phyloP scores from a whole-genome alignment of 2,797 vertebrate genomes.

The Hydrolagus colliei region DNA sequence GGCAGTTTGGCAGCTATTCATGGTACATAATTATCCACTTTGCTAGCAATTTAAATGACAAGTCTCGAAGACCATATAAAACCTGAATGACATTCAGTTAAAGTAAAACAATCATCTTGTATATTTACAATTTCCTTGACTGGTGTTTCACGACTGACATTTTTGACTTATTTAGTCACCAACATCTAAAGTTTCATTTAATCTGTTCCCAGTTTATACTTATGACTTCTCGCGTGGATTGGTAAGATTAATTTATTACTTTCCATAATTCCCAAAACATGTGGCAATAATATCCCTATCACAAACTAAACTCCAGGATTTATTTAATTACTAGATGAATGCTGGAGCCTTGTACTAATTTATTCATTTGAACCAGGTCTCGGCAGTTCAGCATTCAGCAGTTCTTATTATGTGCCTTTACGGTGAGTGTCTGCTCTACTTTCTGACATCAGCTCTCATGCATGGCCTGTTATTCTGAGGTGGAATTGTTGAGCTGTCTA shows the following conservation, averaged over 20 bases:
- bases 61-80: slow-evolving; percentile 18
- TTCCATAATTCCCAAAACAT: not conserved
- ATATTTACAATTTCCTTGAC: not conserved
- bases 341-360: slow-evolving; percentile 42
- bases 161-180: slow-evolving; percentile 2
- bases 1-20: slow-evolving; percentile 25
- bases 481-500: slow-evolving; percentile 46
- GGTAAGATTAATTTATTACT: not conserved
- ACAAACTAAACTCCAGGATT: not conserved
- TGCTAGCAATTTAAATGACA: slow-evolving; percentile 30
- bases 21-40: slow-evolving; percentile 30
- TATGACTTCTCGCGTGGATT: not conserved
- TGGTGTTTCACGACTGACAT: not conserved
- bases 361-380: slow-evolving; percentile 45
- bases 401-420: slow-evolving; percentile 61
- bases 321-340: slow-evolving; percentile 31
- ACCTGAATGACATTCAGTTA: slow-evolving; percentile 19
- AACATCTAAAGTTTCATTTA: not conserved
- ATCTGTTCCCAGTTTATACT: not conserved
- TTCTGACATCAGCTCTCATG: slow-evolving; percentile 63
- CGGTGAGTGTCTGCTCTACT: slow-evolving; percentile 56
- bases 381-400: slow-evolving; percentile 54
- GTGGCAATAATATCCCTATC: not conserved
- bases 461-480: slow-evolving; percentile 57
- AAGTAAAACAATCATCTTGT: slow-evolving; percentile 8